phyloP scores from a whole-genome alignment of 2,113 vertebrate genomes.

The Clupea harengus region DNA sequence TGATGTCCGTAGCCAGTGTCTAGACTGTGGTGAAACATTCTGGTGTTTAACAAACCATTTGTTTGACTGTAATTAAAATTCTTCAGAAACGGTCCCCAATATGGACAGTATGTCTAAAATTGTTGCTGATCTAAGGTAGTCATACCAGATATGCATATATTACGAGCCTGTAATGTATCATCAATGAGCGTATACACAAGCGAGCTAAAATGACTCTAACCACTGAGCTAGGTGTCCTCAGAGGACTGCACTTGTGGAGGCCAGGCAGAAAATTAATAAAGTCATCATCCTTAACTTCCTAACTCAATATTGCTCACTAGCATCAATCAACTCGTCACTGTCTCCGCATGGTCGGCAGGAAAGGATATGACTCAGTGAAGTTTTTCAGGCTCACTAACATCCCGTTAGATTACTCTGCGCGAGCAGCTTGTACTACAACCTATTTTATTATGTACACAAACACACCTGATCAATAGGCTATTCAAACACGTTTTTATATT shows the following conservation, averaged over 20 bases:
- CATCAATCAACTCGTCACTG: not conserved
- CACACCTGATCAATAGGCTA: not conserved
- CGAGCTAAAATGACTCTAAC: not conserved
- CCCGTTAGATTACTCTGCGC: not conserved
- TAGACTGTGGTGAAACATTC: not conserved
- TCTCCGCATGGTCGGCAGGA: not conserved
- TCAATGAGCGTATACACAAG: not conserved
- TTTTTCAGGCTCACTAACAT: not conserved
- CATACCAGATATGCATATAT: not conserved
- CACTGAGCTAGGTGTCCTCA: not conserved
- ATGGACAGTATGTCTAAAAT: too few species aligned
- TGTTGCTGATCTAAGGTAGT: not conserved
- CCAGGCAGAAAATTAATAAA: not conserved
- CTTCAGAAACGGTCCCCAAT: not conserved
- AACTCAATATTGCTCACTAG: not conserved
- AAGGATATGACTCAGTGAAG: not conserved
- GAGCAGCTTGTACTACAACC: not conserved
- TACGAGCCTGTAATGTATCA: not conserved
- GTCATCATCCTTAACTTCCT: not conserved
- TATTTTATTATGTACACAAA: not conserved
- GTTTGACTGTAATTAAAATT: not conserved
- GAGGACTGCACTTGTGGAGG: not conserved
- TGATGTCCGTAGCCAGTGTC: not conserved
- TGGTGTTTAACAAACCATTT: not conserved
- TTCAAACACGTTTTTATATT: not conserved